These are phyloP conservation scores for Drosophila kambysellisi DNA, from an alignment of 2,888 invertebrate species.

Conservation along the genomic window DNA sequence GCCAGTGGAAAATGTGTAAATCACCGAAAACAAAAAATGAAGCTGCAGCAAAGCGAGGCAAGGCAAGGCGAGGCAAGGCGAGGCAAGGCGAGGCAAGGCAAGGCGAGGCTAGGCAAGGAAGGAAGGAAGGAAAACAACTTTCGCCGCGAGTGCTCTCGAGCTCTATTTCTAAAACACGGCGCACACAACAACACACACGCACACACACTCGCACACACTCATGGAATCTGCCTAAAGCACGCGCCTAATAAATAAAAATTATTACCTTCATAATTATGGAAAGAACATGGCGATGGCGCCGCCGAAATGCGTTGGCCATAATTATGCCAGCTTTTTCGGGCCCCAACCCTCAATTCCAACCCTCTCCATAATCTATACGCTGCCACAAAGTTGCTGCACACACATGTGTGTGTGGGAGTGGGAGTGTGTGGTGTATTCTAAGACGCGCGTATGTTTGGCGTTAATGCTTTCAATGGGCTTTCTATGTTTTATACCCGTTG, in stretches of 20 bases:
- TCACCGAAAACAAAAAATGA: conserved; percentile 60
- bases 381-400: conserved; percentile 50
- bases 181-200: conserved; percentile 37
- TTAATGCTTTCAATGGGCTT: conserved; percentile 80
- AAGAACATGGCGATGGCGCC: conserved; percentile 70
- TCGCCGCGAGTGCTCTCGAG: conserved; percentile 42
- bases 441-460: conserved; percentile 70
- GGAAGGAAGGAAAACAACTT: conserved; percentile 48
- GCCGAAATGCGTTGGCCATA: conserved; percentile 74
- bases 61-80: not conserved
- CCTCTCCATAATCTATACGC: conserved; percentile 41
- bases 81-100: not conserved
- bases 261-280: conserved; percentile 83
- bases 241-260: conserved; percentile 83
- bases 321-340: conserved; percentile 76
- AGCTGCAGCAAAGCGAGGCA: conserved; percentile 1
- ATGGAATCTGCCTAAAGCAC: conserved; percentile 66
- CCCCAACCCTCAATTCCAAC: conserved; percentile 2
- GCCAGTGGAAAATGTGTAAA: conserved; percentile 61
- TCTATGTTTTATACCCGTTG: conserved; percentile 77
- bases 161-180: conserved; percentile 47
- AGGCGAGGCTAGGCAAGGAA: not conserved
- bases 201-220: conserved; percentile 31
- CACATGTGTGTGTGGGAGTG: conserved; percentile 21
- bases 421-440: conserved; percentile 60